A percentile compares a stretch with the other conserved stretches of the same genome.
These are phyloP conservation scores for Drosophila vallismaia DNA, from an alignment of 2,888 invertebrate species.

Conservation along the genomic window DNA sequence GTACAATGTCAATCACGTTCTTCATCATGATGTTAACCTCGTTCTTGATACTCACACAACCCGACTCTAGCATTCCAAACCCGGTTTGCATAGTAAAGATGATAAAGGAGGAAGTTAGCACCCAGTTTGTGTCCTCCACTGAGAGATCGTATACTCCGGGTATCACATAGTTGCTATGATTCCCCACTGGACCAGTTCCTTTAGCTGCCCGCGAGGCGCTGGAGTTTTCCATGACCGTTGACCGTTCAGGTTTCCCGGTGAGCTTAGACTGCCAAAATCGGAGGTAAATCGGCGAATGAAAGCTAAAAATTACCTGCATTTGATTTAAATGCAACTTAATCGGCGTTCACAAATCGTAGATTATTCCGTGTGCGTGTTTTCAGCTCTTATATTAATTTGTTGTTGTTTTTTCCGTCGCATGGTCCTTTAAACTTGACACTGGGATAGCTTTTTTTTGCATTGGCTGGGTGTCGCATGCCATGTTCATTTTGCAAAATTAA, in stretches of 20 bases:
- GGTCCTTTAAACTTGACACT: slow-evolving; percentile 49
- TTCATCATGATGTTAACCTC: slow-evolving; percentile 99
- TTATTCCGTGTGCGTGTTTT: slow-evolving; percentile 66
- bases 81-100: slow-evolving; percentile 98
- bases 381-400: slow-evolving; percentile 29
- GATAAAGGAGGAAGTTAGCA: slow-evolving; percentile 94
- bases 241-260: slow-evolving; percentile 3
- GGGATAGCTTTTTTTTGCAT: slow-evolving; percentile 1
- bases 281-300: slow-evolving; percentile 33
- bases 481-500: slow-evolving; percentile 56
- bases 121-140: slow-evolving; percentile 94
- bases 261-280: slow-evolving; percentile 5
- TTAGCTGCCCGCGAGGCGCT: slow-evolving; percentile 80
- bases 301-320: slow-evolving; percentile 64
- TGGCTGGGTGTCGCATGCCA: slow-evolving; percentile 52
- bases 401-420: slow-evolving; percentile 10
- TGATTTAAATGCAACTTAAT: slow-evolving; percentile 63
- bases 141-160: slow-evolving; percentile 88
- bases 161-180: slow-evolving; percentile 83
- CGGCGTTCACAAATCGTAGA: slow-evolving; percentile 41
- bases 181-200: slow-evolving; percentile 69
- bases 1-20: slow-evolving; percentile 95
- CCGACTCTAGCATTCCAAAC: slow-evolving; percentile 96
- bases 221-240: slow-evolving; percentile 60
- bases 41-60: slow-evolving; percentile 95